Conservation (phyloP, 2,113 vertebrate species). For the Nothoprocta perdicaria region DNA sequence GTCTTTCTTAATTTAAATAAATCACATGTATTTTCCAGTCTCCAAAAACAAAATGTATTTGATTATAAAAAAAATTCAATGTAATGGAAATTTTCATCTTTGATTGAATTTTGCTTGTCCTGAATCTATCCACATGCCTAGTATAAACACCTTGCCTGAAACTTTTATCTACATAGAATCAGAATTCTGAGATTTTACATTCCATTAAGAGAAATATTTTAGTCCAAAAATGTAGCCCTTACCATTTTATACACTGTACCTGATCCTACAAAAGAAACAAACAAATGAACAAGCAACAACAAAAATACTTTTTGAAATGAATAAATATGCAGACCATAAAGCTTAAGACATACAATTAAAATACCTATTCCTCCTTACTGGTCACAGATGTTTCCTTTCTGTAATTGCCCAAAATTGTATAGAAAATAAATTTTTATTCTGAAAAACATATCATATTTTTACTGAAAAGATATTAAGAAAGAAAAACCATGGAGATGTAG, state of each 20-base stretch:
- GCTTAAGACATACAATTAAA: background rate
- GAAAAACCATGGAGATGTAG: fast-evolving
- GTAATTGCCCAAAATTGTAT: background rate
- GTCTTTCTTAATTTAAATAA: background rate
- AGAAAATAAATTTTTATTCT: background rate
- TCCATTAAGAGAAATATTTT: background rate
- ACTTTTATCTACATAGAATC: no score
- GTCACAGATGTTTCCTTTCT: background rate
- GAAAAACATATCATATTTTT: background rate
- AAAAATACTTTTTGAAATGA: background rate
- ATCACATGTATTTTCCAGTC: background rate
- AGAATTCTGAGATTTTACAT: background rate
- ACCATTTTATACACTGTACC: background rate
- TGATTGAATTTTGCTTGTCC: background rate
- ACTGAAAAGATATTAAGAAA: background rate
- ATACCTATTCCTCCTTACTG: background rate
- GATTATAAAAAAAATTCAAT: background rate
- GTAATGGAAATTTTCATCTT: background rate
- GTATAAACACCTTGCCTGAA: background rate
- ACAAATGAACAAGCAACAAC: no score
- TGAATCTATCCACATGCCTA: no score
- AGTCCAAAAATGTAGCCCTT: background rate
- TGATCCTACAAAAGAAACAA: background rate
- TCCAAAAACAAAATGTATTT: background rate
- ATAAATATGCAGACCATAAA: background rate